Evolutionary conservation across 2,113 vertebrate genomes (phyloP).

Genomic region (Collichthys lucidus): DNA sequence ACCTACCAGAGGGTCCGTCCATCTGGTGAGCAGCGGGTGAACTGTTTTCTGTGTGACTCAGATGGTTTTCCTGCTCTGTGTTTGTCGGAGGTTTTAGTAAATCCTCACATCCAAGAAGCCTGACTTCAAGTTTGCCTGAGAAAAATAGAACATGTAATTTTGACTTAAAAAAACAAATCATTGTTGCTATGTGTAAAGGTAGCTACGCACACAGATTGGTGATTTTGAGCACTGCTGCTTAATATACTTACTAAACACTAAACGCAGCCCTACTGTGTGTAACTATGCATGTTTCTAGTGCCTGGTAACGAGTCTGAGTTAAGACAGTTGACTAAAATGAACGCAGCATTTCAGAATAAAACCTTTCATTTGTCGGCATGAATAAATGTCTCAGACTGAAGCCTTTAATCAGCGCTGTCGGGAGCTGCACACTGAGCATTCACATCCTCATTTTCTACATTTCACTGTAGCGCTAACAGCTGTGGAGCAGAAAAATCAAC

Average conservation of each 20-base stretch:
- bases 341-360: constrained; percentile 38
- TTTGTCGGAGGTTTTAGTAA: constrained; percentile 50
- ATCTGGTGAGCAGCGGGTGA: constrained; percentile 17
- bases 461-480: constrained; percentile 18
- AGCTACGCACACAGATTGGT: not conserved
- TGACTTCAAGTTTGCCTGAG: constrained; percentile 76
- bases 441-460: constrained; percentile 27
- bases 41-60: constrained; percentile 11
- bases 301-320: constrained; percentile 11
- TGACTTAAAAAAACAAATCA: not conserved
- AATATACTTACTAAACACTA: not conserved
- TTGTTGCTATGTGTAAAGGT: not conserved
- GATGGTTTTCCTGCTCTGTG: constrained; percentile 21
- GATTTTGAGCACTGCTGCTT: not conserved
- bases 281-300: not conserved
- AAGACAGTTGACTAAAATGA: constrained; percentile 13
- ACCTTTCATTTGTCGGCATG: constrained; percentile 43
- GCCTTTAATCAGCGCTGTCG: constrained; percentile 37
- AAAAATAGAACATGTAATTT: not conserved
- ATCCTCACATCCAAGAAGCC: constrained; percentile 77
- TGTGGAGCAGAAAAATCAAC: constrained; percentile 44
- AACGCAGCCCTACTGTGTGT: not conserved
- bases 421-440: constrained; percentile 24
- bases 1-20: constrained; percentile 27
- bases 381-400: constrained; percentile 37